phyloP scores from a whole-genome alignment of 37 sponge, comb jelly and placozoan species.

The Halisarca cf. caerulea region DNA sequence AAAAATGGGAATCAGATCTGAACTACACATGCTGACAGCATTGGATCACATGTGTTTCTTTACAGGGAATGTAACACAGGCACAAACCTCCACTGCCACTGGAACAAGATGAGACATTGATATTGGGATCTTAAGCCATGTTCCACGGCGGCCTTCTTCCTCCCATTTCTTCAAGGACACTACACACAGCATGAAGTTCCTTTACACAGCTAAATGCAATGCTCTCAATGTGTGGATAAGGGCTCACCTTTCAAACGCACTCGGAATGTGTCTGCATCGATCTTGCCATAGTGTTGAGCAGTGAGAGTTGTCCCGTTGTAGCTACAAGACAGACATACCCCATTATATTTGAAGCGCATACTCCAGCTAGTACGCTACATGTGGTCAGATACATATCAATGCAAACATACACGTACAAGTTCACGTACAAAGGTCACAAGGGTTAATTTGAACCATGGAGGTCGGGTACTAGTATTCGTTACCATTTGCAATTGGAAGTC shows the following conservation, averaged over 20 bases:
- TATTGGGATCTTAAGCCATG: constrained; percentile 72
- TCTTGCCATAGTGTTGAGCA: constrained; percentile 42
- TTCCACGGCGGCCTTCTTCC: constrained; percentile 60
- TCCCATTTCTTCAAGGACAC: constrained; percentile 67
- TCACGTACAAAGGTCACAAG: too few species aligned
- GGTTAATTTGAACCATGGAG: too few species aligned
- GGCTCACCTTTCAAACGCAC: constrained; percentile 48
- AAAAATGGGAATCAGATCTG: too few species aligned
- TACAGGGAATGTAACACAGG: background rate
- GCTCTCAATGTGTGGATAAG: too few species aligned
- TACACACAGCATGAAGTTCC: background rate
- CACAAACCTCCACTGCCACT: constrained; percentile 64
- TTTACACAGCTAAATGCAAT: background rate
- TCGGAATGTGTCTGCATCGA: constrained; percentile 38
- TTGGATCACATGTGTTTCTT: background rate
- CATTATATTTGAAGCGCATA: too few species aligned
- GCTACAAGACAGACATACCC: constrained; percentile 26
- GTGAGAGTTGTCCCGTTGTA: constrained; percentile 61
- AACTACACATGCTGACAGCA: too few species aligned
- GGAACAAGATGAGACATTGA: constrained; percentile 56
- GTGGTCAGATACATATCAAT: too few species aligned
- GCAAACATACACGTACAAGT: too few species aligned
- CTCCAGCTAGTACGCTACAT: too few species aligned
- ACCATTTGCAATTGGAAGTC: too few species aligned
- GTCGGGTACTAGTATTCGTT: too few species aligned